phyloP scores from a whole-genome alignment of 2,888 invertebrate species.

The Herminia tarsipennalis region DNA sequence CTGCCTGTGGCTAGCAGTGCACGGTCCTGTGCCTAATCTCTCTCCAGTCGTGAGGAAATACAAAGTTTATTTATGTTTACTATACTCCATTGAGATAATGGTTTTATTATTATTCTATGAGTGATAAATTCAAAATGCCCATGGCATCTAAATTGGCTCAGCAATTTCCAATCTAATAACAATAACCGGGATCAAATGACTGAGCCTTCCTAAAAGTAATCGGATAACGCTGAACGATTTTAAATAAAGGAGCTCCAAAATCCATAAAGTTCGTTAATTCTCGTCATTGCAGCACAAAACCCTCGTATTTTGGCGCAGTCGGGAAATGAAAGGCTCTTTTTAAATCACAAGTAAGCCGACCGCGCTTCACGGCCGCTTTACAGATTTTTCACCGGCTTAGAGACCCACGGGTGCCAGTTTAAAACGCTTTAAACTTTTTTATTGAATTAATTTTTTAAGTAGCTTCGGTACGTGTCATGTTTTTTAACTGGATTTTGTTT shows the following conservation, averaged over 20 bases:
- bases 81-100: no score
- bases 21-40: no score
- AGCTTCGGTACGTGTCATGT: slow-evolving; percentile 3
- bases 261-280: slow-evolving; percentile 13
- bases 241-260: slow-evolving; percentile 2
- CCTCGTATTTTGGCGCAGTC: slow-evolving; percentile 17
- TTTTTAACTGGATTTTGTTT: neutral
- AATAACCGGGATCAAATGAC: no score
- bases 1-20: no score
- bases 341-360: slow-evolving; percentile 45
- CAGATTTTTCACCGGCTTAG: slow-evolving; percentile 46
- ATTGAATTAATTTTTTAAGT: slow-evolving; percentile 24
- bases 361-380: slow-evolving; percentile 39
- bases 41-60: no score
- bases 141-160: no score
- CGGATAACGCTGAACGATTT: neutral
- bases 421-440: slow-evolving; percentile 33
- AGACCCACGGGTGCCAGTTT: slow-evolving; percentile 16
- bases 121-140: no score
- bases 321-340: slow-evolving; percentile 43
- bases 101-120: no score
- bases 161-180: no score
- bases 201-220: neutral
- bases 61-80: no score
- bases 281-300: slow-evolving; percentile 8